Base-by-base conservation (phyloP, 2,113 vertebrate species). In the Mirza zaza region DNA sequence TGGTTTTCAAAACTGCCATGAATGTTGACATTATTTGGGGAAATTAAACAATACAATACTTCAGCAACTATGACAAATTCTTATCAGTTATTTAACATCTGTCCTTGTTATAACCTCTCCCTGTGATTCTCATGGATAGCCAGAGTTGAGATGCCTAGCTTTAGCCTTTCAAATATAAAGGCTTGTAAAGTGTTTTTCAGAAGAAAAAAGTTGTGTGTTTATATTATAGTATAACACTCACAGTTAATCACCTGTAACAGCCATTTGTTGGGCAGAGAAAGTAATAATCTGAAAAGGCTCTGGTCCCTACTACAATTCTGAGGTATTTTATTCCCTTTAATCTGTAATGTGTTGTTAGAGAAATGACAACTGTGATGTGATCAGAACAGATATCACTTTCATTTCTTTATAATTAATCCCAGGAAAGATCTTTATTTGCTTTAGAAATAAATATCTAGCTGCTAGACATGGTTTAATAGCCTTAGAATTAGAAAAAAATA, bases 341-440 rank as follows among this genome's bases (percentile, higher is more conserved):
- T 86, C 94, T 96, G 67, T 42, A 83, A 65, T 71, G 36, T 83
- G 55, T 18, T 96, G 52, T 81, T 68, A 75, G 65, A 96, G 39
- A 97, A 94, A 91, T 91, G 84, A 88, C 76, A 82, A 48, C 7
- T 29, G 2, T 23, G 34, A 70, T 76, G 8, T 59, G 76, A 86
- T 94, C 84, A 39, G 65, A 77, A 48, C 5, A 67, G 36, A 96
- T 75, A 65, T 20, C 5, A 36, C 45, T 70, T 93, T 86, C 73
- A 95, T 88, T 95, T 96, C 90, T 97, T 95, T 94, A 52, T 76
- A 96, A 94, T 97, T 96, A 97, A 97, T 85, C 84, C 45, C 27
- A 52, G 0, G 32, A 18, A 92, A 93, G 68, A 89, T 55, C 81
- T 96, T 82, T 96, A 39, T 59, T 76, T 32, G 20, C 75, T 94